phyloP scores from a whole-genome alignment of 2,888 invertebrate genomes.

The Dolichopus griseipennis region DNA sequence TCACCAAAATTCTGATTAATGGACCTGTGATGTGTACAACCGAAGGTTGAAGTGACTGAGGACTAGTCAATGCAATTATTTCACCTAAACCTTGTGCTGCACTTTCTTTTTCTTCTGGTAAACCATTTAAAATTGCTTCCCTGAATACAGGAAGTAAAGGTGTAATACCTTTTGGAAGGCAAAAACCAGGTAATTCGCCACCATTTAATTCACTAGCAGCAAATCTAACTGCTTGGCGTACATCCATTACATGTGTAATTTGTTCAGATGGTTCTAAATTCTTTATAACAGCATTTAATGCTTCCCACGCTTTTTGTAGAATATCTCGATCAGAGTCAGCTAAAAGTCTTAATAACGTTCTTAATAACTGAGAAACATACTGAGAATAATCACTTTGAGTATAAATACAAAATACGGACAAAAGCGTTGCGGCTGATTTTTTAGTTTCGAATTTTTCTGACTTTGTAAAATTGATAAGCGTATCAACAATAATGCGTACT shows the following conservation, averaged over 20 bases:
- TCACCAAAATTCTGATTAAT: conserved; percentile 77
- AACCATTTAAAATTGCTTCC: conserved; percentile 90
- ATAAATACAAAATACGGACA: conserved; percentile 84
- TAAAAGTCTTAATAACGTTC: conserved; percentile 78
- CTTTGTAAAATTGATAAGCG: conserved; percentile 67
- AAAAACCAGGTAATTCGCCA: conserved; percentile 79
- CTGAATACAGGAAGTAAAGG: conserved; percentile 92
- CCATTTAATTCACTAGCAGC: conserved; percentile 78
- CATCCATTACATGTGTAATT: conserved; percentile 77
- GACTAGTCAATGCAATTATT: conserved; percentile 55
- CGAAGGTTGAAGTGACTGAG: conserved; percentile 84
- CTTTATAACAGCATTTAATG: conserved; percentile 80
- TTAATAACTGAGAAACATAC: conserved; percentile 78
- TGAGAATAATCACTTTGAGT: conserved; percentile 79
- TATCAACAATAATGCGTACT: conserved; percentile 77
- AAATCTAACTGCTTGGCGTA: conserved; percentile 86
- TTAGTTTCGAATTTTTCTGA: conserved; percentile 55
- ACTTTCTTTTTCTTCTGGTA: conserved; percentile 91
- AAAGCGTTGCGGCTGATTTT: conserved; percentile 74
- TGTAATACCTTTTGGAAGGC: conserved; percentile 86
- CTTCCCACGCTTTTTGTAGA: conserved; percentile 82
- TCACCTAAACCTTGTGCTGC: conserved; percentile 85
- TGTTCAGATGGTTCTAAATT: conserved; percentile 76
- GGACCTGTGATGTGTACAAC: conserved; percentile 97
- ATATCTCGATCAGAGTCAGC: conserved; percentile 73